Percentiles rank a stretch among this genome's conserved stretches.
These are phyloP conservation scores for Rhinella marina DNA, from an alignment of 2,797 vertebrate genomes.

Conservation along the genomic window DNA sequence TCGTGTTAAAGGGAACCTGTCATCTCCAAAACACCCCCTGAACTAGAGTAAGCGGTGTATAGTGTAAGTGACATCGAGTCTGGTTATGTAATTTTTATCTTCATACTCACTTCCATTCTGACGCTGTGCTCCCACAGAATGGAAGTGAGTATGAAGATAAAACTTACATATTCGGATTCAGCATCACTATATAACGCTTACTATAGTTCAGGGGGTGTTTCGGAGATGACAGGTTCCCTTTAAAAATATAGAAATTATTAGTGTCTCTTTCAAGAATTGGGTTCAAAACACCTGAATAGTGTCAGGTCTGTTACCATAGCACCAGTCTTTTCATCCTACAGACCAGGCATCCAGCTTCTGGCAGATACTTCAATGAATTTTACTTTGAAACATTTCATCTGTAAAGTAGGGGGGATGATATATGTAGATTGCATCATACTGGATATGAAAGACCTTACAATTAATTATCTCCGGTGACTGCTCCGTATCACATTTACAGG, in stretches of 20 bases:
- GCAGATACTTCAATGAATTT: neutral
- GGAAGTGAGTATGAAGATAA: no score
- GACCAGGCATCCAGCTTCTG: neutral
- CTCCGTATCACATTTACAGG: neutral
- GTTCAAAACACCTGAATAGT: conserved; percentile 29
- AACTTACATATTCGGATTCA: no score
- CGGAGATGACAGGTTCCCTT: no score
- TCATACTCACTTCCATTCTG: no score
- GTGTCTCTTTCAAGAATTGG: conserved; percentile 27
- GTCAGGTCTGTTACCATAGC: conserved; percentile 32
- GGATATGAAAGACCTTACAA: neutral
- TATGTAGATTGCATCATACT: neutral
- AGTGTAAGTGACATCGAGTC: no score
- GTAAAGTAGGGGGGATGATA: neutral
- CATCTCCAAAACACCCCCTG: no score
- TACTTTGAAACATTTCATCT: neutral
- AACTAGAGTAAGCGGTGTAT: no score
- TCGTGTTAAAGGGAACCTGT: no score
- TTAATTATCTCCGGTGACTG: neutral
- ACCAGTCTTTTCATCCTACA: conserved; percentile 7
- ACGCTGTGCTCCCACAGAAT: no score
- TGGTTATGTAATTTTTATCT: no score
- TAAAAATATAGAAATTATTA: neutral
- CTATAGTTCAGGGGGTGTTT: no score
- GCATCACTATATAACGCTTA: no score